Base-by-base conservation (phyloP, 1,140 invertebrate genomes). In the Drosophila kikkawai region DNA sequence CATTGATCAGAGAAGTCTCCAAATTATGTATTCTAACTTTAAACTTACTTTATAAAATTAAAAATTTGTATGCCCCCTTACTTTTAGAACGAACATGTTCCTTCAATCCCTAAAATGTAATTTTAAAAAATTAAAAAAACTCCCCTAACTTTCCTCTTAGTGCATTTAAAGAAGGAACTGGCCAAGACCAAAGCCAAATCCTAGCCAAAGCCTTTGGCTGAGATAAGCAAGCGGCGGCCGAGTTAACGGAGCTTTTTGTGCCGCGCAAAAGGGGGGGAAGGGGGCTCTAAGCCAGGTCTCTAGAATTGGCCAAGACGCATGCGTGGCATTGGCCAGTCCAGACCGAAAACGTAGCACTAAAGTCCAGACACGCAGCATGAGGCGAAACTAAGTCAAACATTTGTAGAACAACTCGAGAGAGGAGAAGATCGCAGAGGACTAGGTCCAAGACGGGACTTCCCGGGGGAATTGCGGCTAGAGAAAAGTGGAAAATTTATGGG, bases 301-400 rank as follows among this genome's bases (percentile, higher is more conserved):
- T 53, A 59, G 63, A 69, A 83, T 70, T 64, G 84, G 74, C 63
- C 34, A 60, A 63, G 58, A 68, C 83, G 83, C 83, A 87, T 87
- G 83, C 83, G 83, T 87, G 83, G 71, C 82, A 41, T 34, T 63
- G 57, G 61, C 67, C 63, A 32, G 57, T 50, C 67, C 63, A 32
- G 48, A 32, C 61, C 48, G 44, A 42, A 68, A 68, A 63, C 63
- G 41, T 29, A 65, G 63, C 39, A 63, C 34, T 7, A 41, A 55
- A 53, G 64, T 44, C 48, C 67, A 87, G 83, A 66, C 83, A 83
- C 83, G 80, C 83, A 88, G 82, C 82, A 70, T 83, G 63, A 47
- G 44, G 57, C 84, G 63, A 88, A 87, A 87, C 84, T 88, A 87
- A 87, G 83, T 87, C 80, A 87, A 88, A 87, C 85, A 87, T 87